These are phyloP conservation scores for Ancistrus triradiatus DNA, from an alignment of 2,113 vertebrate genomes.

Conservation along the genomic window DNA sequence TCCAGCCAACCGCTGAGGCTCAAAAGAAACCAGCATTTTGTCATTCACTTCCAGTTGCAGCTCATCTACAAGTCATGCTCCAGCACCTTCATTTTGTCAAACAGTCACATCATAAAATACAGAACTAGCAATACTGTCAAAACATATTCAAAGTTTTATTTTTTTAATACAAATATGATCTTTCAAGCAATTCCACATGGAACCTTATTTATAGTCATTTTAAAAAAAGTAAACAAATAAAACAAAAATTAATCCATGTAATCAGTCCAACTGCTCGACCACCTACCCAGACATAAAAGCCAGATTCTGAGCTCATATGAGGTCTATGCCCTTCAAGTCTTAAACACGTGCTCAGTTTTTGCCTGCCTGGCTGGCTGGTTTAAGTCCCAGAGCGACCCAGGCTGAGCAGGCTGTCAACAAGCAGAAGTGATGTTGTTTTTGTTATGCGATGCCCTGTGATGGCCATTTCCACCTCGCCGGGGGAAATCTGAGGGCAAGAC, in stretches of 20 bases:
- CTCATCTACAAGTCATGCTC: slow-evolving; percentile 16
- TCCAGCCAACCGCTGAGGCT: slow-evolving; percentile 27
- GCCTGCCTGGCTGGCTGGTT: slow-evolving; percentile 38
- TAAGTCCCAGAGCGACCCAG: slow-evolving; percentile 45
- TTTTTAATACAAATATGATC: too few species aligned
- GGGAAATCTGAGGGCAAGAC: slow-evolving; percentile 44
- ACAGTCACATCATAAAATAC: too few species aligned
- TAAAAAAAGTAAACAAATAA: neutral
- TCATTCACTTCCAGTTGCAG: slow-evolving; percentile 4
- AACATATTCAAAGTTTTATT: too few species aligned
- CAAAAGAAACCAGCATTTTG: slow-evolving; percentile 15
- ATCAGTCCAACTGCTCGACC: too few species aligned
- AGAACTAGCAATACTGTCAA: too few species aligned
- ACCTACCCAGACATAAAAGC: neutral
- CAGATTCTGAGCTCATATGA: neutral
- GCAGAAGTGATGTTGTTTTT: slow-evolving; percentile 54
- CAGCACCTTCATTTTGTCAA: slow-evolving; percentile 7
- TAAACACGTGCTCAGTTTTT: slow-evolving; percentile 40
- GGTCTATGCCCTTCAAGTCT: slow-evolving; percentile 8
- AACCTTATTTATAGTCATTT: too few species aligned
- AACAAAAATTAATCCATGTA: too few species aligned
- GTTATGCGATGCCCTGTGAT: slow-evolving; percentile 41
- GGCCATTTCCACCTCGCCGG: slow-evolving; percentile 44
- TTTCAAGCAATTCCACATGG: too few species aligned
- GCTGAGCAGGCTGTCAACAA: slow-evolving; percentile 56